These are phyloP conservation scores for Microcebus jonahi DNA, from an alignment of 2,113 vertebrate genomes.

Conservation along the genomic window DNA sequence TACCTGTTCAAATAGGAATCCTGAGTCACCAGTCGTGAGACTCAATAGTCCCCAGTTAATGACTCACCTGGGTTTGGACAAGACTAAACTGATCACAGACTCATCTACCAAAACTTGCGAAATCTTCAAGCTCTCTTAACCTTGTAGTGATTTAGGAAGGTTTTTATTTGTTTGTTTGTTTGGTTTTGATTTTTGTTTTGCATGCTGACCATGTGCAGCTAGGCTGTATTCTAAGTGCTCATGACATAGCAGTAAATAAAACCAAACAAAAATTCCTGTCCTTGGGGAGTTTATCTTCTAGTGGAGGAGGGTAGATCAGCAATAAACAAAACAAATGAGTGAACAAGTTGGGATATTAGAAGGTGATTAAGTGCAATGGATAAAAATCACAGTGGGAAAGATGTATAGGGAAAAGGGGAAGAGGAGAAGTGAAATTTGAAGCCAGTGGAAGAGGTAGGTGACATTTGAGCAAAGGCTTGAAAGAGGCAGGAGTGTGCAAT, in stretches of 20 bases:
- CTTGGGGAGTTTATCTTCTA: neutral
- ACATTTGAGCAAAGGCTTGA: neutral
- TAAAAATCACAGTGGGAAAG: neutral
- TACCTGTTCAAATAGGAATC: constrained; percentile 22
- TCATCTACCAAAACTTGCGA: neutral
- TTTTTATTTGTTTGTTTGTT: neutral
- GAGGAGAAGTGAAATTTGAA: neutral
- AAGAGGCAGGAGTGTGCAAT: neutral
- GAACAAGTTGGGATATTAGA: neutral
- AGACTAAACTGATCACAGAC: neutral
- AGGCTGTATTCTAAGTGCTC: neutral
- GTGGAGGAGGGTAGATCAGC: neutral
- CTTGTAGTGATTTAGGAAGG: neutral
- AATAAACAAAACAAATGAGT: neutral
- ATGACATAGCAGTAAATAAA: neutral
- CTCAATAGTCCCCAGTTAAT: neutral
- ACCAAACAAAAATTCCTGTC: neutral
- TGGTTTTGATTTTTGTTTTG: neutral
- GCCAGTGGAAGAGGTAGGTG: neutral
- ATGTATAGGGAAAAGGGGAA: neutral
- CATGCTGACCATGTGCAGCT: neutral
- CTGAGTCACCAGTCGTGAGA: neutral
- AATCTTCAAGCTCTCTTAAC: neutral
- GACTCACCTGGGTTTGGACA: neutral
- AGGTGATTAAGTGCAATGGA: neutral